Percentiles rank a stretch among this genome's conserved stretches.
phyloP scores from a whole-genome alignment of 2,797 vertebrate genomes.

The Ceryle rudis region DNA sequence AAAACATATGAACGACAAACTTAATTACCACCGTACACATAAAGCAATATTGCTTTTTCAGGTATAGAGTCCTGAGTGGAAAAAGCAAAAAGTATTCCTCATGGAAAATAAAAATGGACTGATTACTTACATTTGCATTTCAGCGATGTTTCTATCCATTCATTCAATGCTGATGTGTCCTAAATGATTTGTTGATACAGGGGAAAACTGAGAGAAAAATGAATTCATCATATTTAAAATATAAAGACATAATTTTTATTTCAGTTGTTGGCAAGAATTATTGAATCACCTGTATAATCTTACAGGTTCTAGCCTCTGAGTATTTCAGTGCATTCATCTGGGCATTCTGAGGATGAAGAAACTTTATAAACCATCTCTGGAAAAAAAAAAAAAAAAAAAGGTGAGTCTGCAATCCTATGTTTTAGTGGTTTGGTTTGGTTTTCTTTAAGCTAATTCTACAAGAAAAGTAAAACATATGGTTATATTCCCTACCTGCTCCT shows the following conservation, averaged over 20 bases:
- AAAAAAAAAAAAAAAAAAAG: background rate
- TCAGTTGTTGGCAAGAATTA: background rate
- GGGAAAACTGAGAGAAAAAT: background rate
- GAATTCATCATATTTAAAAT: background rate
- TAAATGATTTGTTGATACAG: background rate
- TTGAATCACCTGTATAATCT: slow-evolving; percentile 14
- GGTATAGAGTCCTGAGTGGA: background rate
- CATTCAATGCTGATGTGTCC: background rate
- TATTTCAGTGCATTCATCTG: slow-evolving; percentile 11
- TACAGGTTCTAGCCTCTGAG: background rate
- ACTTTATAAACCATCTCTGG: background rate
- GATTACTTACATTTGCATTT: background rate
- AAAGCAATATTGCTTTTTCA: background rate
- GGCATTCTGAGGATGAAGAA: slow-evolving; percentile 38
- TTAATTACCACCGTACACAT: slow-evolving; percentile 16
- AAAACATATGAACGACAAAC: slow-evolving; percentile 10
- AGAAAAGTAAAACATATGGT: background rate
- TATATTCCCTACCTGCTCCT: background rate
- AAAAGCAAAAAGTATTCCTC: background rate
- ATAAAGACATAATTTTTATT: background rate
- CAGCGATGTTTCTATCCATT: background rate
- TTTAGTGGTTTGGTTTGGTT: background rate
- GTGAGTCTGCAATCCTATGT: background rate
- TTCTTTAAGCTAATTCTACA: background rate
- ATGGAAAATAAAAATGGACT: background rate